These are phyloP conservation scores for Gastrophryne carolinensis DNA, from an alignment of 2,797 vertebrate genomes.

Conservation along the genomic window DNA sequence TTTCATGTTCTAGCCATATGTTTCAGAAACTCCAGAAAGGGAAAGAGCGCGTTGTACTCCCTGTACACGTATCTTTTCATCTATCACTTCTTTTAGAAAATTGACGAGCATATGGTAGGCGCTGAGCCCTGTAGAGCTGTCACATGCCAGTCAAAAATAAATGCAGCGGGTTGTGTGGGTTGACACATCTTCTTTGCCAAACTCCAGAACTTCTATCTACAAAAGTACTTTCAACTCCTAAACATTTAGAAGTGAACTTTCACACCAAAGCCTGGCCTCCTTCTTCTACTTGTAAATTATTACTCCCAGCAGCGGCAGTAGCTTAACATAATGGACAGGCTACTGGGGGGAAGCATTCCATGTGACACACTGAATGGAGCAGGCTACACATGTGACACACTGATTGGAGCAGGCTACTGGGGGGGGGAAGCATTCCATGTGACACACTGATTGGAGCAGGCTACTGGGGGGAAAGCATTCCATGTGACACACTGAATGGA, in stretches of 20 bases:
- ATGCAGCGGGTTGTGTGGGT: slow-evolving; percentile 16
- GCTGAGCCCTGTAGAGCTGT: slow-evolving; percentile 5
- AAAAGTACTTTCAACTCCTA: not conserved
- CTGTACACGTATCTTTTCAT: not conserved
- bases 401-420: not conserved
- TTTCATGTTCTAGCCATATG: slow-evolving; percentile 10
- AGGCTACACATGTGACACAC: too few relatives aligned
- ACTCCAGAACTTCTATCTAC: not conserved
- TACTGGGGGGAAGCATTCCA: too few relatives aligned
- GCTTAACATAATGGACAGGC: not conserved
- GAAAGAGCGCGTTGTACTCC: slow-evolving; percentile 3
- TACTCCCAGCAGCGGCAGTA: not conserved
- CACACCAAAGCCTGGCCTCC: not conserved
- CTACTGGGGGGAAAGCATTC: too few relatives aligned
- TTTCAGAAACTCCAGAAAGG: not conserved
- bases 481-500: too few relatives aligned
- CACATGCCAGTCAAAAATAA: slow-evolving; percentile 32
- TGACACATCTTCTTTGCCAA: not conserved
- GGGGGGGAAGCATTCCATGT: not conserved
- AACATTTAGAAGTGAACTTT: not conserved
- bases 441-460: too few relatives aligned
- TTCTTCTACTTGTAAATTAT: not conserved
- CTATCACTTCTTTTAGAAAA: not conserved
- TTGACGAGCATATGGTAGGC: slow-evolving; percentile 22
- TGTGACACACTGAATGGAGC: too few relatives aligned